Percentiles rank a stretch among this genome's conserved stretches.
These are phyloP conservation scores for Drosophila arizonae DNA, from an alignment of 1,140 invertebrate species.

Conservation along the genomic window DNA sequence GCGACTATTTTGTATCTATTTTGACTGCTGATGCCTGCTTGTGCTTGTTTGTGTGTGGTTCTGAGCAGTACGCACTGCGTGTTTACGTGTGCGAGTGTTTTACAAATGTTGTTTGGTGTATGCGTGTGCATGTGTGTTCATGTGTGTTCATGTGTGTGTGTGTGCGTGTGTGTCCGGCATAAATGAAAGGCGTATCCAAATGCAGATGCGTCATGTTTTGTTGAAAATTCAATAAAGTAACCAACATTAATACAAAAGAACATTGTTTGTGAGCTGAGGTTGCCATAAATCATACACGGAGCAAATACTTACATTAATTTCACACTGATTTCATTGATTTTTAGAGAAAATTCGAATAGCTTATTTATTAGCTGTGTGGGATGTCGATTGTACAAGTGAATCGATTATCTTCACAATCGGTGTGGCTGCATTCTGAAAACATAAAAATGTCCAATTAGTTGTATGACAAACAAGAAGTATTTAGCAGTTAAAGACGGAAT, in stretches of 20 bases:
- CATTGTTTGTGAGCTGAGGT: not conserved
- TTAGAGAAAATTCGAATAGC: constrained; percentile 9
- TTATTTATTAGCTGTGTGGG: constrained; percentile 36
- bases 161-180: constrained; percentile 60
- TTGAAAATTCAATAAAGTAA: constrained; percentile 70
- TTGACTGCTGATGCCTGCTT: constrained; percentile 7
- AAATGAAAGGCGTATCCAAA: constrained; percentile 68
- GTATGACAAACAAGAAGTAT: too few relatives aligned
- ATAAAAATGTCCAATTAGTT: not conserved
- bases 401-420: constrained; percentile 18
- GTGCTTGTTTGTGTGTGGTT: constrained; percentile 10
- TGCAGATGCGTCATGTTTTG: constrained; percentile 78
- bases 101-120: constrained; percentile 34
- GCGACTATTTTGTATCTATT: constrained; percentile 31
- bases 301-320: constrained; percentile 52
- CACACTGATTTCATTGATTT: constrained; percentile 63
- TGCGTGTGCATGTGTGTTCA: constrained; percentile 35
- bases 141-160: constrained; percentile 39
- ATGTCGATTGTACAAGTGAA: constrained; percentile 27
- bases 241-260: constrained; percentile 14
- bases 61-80: constrained; percentile 44
- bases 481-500: too few relatives aligned
- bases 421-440: constrained; percentile 1
- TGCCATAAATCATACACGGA: constrained; percentile 44
- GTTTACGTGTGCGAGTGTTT: constrained; percentile 43